Conservation (phyloP, 2,797 vertebrate genomes). For the Chelmon rostratus region DNA sequence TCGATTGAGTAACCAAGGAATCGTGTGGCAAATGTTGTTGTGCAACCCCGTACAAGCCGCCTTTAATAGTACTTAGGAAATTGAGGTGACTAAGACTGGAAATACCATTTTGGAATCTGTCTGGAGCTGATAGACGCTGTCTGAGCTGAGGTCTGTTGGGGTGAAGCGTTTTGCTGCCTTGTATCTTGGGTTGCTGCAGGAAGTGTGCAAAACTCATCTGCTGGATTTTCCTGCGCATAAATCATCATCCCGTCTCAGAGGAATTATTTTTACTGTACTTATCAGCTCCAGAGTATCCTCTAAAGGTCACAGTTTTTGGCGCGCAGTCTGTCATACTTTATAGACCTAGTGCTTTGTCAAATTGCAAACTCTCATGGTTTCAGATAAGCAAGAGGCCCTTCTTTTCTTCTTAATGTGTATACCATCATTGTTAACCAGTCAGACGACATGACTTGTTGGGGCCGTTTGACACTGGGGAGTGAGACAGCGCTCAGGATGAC, state of each 20-base stretch:
- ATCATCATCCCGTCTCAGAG: slow-evolving; percentile 48
- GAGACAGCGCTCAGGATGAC: slow-evolving; percentile 56
- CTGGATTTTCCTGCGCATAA: slow-evolving; percentile 57
- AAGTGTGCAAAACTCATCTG: slow-evolving; percentile 65
- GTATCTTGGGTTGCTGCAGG: slow-evolving; percentile 52
- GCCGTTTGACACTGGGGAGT: slow-evolving; percentile 27
- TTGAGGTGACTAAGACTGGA: slow-evolving; percentile 24
- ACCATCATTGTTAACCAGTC: slow-evolving; percentile 27
- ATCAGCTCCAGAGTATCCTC: slow-evolving; percentile 39
- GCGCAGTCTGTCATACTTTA: background rate
- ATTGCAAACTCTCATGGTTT: slow-evolving; percentile 30
- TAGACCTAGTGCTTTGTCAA: slow-evolving; percentile 12
- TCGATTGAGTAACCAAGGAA: background rate
- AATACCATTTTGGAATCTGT: slow-evolving; percentile 35
- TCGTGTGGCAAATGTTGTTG: background rate
- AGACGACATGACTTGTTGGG: slow-evolving; percentile 45
- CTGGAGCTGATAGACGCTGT: slow-evolving; percentile 48
- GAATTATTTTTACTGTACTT: slow-evolving; percentile 63
- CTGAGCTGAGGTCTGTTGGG: slow-evolving; percentile 20
- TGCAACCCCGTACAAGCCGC: background rate
- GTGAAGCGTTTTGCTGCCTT: slow-evolving; percentile 37
- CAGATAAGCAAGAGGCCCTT: background rate
- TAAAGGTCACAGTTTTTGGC: slow-evolving; percentile 20
- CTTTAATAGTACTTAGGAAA: slow-evolving; percentile 24
- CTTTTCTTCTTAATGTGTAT: slow-evolving; percentile 4